phyloP scores from a whole-genome alignment of 2,888 invertebrate genomes.

The Dendrolimus pini region DNA sequence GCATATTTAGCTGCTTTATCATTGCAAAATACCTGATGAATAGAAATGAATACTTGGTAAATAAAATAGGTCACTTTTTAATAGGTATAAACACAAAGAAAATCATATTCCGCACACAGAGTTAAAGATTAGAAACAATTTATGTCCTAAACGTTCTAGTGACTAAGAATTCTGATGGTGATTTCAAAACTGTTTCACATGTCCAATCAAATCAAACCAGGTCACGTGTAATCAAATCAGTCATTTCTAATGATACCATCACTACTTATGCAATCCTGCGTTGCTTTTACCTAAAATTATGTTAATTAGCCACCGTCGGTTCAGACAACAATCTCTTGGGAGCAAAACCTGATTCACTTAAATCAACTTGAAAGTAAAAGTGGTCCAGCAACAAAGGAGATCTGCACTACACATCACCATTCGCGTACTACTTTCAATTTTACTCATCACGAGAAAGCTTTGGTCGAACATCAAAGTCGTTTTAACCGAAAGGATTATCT shows the following conservation, averaged over 20 bases:
- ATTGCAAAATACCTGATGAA: too few species aligned
- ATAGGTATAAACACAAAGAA: too few species aligned
- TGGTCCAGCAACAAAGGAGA: conserved; percentile 21
- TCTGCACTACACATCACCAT: too few species aligned
- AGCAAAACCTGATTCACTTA: conserved; percentile 14
- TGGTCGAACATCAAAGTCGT: neutral
- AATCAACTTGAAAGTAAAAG: conserved; percentile 29
- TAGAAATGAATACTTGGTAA: too few species aligned
- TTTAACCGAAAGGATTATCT: too few species aligned
- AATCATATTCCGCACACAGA: too few species aligned
- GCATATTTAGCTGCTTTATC: too few species aligned
- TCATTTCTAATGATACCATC: conserved; percentile 2
- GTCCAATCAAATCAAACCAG: neutral
- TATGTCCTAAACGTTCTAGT: too few species aligned
- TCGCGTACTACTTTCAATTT: neutral
- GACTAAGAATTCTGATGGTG: neutral
- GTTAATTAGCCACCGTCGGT: conserved; percentile 1
- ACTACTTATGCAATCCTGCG: conserved; percentile 1
- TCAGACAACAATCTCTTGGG: conserved; percentile 1
- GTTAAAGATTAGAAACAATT: too few species aligned
- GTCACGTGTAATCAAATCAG: neutral
- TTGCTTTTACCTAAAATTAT: neutral
- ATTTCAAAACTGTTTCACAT: neutral
- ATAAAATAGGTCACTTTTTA: too few species aligned
- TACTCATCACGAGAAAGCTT: conserved; percentile 14